Conservation (phyloP, 2,888 invertebrate genomes). For the Cephonodes hylas region DNA sequence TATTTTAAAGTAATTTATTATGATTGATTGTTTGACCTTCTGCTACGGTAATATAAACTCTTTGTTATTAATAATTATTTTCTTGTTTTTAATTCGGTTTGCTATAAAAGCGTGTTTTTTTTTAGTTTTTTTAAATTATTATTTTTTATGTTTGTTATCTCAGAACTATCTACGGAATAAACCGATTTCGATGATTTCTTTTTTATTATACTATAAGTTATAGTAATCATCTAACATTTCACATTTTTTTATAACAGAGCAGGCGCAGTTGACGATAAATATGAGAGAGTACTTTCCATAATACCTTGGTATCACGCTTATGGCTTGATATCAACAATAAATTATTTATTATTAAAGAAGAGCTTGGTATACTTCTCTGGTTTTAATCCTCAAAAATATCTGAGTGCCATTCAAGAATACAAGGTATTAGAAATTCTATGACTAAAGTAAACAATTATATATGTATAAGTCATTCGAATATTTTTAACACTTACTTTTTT, state of each 20-base stretch:
- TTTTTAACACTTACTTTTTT: neutral
- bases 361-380: constrained; percentile 77
- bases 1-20: no score
- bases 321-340: constrained; percentile 84
- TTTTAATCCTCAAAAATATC: constrained; percentile 86
- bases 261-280: neutral
- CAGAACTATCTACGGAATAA: no score
- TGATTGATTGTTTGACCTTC: no score
- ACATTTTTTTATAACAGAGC: constrained; percentile 12
- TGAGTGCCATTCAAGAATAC: constrained; percentile 81
- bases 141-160: no score
- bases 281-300: constrained; percentile 74
- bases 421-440: constrained; percentile 57
- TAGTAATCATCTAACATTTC: neutral
- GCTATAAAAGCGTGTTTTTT: no score
- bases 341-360: constrained; percentile 73
- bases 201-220: no score
- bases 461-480: neutral
- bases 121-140: no score
- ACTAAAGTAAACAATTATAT: neutral
- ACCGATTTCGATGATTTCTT: no score
- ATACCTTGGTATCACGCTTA: constrained; percentile 91
- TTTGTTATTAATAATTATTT: no score
- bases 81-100: no score
- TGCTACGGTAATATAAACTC: no score